Evolutionary conservation across 2,797 vertebrate species (phyloP).

Genomic region (Phaenicophaeus curvirostris): DNA sequence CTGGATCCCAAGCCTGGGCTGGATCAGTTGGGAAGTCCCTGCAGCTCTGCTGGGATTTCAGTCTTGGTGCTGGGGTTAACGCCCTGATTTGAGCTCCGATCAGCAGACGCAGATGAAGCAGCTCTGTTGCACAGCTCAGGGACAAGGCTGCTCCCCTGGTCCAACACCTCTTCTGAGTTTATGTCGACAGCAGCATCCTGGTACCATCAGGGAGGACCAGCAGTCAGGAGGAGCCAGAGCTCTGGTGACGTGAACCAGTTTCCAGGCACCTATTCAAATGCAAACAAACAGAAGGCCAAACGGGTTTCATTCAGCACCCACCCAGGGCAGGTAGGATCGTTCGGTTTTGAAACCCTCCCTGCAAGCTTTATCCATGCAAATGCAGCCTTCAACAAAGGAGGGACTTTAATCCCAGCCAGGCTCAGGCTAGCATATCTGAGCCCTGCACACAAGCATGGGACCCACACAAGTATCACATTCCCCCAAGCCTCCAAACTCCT

Average conservation of each 20-base stretch:
- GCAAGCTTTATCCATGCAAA: background rate
- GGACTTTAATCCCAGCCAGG: background rate
- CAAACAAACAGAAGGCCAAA: background rate
- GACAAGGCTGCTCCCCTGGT: no score
- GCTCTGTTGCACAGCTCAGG: no score
- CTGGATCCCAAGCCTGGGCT: background rate
- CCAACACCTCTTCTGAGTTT: no score
- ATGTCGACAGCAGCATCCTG: no score
- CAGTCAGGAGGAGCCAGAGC: background rate
- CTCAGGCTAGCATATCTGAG: background rate
- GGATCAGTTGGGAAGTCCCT: background rate
- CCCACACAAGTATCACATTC: accelerated
- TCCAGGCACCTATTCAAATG: slow-evolving; percentile 3
- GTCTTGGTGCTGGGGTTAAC: background rate
- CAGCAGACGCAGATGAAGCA: background rate
- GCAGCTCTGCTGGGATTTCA: background rate
- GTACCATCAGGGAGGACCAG: background rate
- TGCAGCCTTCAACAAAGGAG: background rate
- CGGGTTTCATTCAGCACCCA: background rate
- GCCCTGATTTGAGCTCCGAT: background rate
- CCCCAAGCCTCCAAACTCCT: background rate
- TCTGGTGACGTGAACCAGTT: background rate
- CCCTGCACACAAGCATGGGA: background rate
- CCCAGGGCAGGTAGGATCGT: background rate
- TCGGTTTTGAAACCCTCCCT: background rate